Conservation (phyloP, 92 coral and sea anemone genomes). For the Pocillopora grandis region DNA sequence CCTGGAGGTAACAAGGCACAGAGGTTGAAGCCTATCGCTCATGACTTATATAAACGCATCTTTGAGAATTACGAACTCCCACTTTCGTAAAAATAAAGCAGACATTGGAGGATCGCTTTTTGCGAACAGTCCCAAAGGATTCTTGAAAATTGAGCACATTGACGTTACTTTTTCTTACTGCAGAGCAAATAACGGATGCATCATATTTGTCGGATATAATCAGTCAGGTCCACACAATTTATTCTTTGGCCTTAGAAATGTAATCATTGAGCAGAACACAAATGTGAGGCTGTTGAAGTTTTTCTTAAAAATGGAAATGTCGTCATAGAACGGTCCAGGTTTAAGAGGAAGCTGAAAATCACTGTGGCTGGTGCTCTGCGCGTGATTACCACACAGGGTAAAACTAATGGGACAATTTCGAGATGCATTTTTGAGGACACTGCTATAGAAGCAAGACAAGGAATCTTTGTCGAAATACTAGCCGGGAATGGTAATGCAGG, state of each 20-base stretch:
- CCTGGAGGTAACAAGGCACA: neutral
- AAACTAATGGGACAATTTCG: neutral
- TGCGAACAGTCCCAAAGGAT: neutral
- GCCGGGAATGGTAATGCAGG: neutral
- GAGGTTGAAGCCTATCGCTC: neutral
- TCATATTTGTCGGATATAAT: neutral
- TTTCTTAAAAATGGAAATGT: neutral
- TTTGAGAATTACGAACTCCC: neutral
- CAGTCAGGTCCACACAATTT: neutral
- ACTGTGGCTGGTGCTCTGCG: neutral
- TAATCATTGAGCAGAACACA: neutral
- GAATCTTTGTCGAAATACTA: neutral
- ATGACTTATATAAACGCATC: neutral
- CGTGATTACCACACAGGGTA: neutral
- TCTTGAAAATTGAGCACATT: neutral
- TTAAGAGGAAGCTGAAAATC: neutral
- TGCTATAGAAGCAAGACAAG: neutral
- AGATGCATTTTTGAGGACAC: neutral
- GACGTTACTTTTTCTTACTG: neutral
- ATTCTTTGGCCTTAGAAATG: neutral
- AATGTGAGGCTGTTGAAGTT: neutral
- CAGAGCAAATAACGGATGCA: neutral
- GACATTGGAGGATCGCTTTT: neutral
- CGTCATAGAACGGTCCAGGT: neutral
- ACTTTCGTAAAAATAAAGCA: neutral